Conservation (phyloP, 2,888 invertebrate species). For the Argyresthia goedartella region DNA sequence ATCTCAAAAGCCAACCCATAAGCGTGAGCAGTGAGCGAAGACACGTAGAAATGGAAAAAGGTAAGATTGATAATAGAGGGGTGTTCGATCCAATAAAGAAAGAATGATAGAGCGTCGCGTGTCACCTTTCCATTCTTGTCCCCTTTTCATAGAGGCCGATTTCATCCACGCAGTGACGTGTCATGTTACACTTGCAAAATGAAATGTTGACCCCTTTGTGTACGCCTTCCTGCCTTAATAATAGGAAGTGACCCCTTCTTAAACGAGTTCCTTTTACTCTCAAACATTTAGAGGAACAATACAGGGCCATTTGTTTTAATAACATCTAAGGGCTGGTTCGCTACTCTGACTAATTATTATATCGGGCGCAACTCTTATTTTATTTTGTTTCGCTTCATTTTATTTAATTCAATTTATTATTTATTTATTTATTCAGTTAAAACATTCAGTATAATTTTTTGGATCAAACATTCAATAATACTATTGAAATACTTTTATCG, state of each 20-base stretch:
- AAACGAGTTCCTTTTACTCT: constrained; percentile 44
- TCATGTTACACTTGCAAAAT: constrained; percentile 34
- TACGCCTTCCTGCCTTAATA: constrained; percentile 28
- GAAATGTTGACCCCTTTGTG: constrained; percentile 44
- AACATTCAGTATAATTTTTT: too few species aligned
- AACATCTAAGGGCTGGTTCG: constrained; percentile 13
- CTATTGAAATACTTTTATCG: too few species aligned
- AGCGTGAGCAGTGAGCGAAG: neutral
- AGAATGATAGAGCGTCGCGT: constrained; percentile 23
- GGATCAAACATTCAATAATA: too few species aligned
- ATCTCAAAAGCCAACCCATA: neutral
- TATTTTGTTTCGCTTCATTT: too few species aligned
- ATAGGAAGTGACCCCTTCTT: constrained; percentile 37
- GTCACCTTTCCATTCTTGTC: constrained; percentile 29
- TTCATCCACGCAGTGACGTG: constrained; percentile 30
- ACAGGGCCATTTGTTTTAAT: constrained; percentile 27
- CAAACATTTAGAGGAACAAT: constrained; percentile 40
- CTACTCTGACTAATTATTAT: constrained; percentile 2
- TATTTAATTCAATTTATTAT: too few species aligned
- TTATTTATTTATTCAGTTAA: too few species aligned
- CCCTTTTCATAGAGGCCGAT: constrained; percentile 20
- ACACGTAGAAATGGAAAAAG: constrained; percentile 2
- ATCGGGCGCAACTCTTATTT: neutral
- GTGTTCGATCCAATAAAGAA: constrained; percentile 23
- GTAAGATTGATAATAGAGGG: constrained; percentile 17